Conservation (phyloP, 2,113 vertebrate species). For the Clupea harengus region DNA sequence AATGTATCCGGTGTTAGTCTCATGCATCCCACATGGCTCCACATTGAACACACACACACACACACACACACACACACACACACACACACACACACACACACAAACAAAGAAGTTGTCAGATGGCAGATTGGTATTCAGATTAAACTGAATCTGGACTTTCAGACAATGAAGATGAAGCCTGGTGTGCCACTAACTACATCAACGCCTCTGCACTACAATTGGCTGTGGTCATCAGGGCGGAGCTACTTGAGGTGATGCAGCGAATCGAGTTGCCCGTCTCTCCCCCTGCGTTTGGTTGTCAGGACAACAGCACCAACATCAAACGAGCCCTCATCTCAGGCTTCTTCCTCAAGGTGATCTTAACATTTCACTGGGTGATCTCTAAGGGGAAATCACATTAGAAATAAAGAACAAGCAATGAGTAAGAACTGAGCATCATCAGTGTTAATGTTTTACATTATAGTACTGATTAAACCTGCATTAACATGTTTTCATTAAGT, state of each 20-base stretch:
- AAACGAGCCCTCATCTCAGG: conserved; percentile 91
- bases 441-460: no score
- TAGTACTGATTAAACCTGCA: no score
- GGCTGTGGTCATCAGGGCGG: conserved; percentile 77
- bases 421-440: no score
- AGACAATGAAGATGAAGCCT: conserved; percentile 82
- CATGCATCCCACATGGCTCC: no score
- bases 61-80: conserved; percentile 17
- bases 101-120: neutral
- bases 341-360: conserved; percentile 89
- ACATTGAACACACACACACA: neutral
- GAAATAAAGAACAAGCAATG: no score
- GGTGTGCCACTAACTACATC: conserved; percentile 83
- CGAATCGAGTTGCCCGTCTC: conserved; percentile 90
- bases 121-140: neutral
- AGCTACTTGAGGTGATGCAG: conserved; percentile 91
- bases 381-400: no score
- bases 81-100: conserved; percentile 31
- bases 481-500: no score
- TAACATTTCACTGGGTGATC: no score
- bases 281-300: conserved; percentile 82
- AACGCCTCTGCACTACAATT: conserved; percentile 74
- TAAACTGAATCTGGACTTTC: conserved; percentile 10
- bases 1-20: no score
- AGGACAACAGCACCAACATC: conserved; percentile 84